phyloP scores from a whole-genome alignment of 35 echinoderm and acorn worm species.

The Apostichopus japonicus region DNA sequence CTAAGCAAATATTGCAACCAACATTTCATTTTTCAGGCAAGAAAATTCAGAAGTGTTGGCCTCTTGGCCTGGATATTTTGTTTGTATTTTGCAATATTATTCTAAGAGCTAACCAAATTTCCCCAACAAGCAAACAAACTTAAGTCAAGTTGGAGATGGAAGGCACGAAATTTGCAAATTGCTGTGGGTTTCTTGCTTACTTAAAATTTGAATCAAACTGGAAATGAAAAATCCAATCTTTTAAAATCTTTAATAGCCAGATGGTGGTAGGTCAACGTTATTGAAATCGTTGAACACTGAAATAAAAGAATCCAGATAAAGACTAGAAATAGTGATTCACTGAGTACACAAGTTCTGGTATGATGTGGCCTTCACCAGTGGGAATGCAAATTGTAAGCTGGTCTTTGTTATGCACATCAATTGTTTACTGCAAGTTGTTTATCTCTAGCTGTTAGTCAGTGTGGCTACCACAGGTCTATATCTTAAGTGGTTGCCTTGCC shows the following conservation, averaged over 20 bases:
- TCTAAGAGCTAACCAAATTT: not conserved
- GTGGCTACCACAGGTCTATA: not conserved
- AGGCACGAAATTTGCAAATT: not conserved
- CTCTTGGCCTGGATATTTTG: constrained; percentile 22
- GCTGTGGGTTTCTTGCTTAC: not conserved
- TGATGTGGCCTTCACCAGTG: not conserved
- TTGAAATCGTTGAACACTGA: not conserved
- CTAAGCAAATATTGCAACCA: constrained; percentile 6
- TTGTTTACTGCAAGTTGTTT: not conserved
- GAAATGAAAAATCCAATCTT: not conserved
- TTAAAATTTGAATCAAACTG: not conserved
- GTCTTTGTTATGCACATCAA: not conserved
- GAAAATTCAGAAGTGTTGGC: constrained; percentile 25
- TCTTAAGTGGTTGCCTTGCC: not conserved
- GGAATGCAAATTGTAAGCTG: too few relatives aligned
- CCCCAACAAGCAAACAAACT: not conserved
- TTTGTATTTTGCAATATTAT: constrained; percentile 23
- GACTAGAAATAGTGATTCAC: not conserved
- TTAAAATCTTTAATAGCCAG: not conserved
- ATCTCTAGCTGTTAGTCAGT: not conserved
- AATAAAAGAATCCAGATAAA: not conserved
- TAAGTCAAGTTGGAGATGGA: not conserved
- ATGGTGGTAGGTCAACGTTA: too few relatives aligned
- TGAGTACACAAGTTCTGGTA: not conserved
- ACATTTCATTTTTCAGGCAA: not conserved